Evolutionary conservation across 1,140 invertebrate species (phyloP).

Genomic region (Brachionus rotundiformis): DNA sequence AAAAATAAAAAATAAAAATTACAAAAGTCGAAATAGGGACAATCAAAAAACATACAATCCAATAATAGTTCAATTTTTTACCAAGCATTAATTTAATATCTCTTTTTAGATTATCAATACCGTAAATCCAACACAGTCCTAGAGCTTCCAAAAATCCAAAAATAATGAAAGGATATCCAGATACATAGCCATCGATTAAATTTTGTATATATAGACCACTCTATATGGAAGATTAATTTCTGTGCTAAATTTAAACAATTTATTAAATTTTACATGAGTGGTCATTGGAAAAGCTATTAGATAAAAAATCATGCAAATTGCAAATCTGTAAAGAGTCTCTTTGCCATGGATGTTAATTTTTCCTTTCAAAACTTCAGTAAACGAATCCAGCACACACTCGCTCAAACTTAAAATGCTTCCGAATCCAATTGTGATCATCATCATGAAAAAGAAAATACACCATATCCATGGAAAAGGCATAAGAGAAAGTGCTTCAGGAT

Average conservation of each 20-base stretch:
- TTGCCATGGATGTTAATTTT: slow-evolving; percentile 43
- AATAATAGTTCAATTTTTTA: slow-evolving; percentile 1
- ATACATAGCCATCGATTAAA: slow-evolving; percentile 80
- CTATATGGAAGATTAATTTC: slow-evolving; percentile 55
- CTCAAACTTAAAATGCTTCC: slow-evolving; percentile 66
- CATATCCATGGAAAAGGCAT: slow-evolving; percentile 91
- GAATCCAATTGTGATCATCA: slow-evolving; percentile 91
- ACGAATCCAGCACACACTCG: slow-evolving; percentile 30
- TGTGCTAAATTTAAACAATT: neutral
- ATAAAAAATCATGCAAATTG: slow-evolving; percentile 39
- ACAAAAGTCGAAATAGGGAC: slow-evolving; percentile 43
- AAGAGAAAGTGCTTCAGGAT: slow-evolving; percentile 80
- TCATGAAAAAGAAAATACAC: slow-evolving; percentile 96
- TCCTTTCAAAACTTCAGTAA: slow-evolving; percentile 24
- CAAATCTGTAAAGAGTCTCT: slow-evolving; percentile 21
- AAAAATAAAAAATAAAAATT: neutral
- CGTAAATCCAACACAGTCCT: slow-evolving; percentile 77
- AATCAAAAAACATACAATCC: slow-evolving; percentile 4
- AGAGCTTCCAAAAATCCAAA: slow-evolving; percentile 74
- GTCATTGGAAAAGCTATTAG: slow-evolving; percentile 32
- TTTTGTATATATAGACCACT: slow-evolving; percentile 80
- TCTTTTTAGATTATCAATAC: neutral
- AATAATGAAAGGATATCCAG: slow-evolving; percentile 79
- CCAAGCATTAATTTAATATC: slow-evolving; percentile 50
- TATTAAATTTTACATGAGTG: slow-evolving; percentile 35